These are phyloP conservation scores for Stomorhina lunata DNA, from an alignment of 2,888 invertebrate species.

Conservation along the genomic window DNA sequence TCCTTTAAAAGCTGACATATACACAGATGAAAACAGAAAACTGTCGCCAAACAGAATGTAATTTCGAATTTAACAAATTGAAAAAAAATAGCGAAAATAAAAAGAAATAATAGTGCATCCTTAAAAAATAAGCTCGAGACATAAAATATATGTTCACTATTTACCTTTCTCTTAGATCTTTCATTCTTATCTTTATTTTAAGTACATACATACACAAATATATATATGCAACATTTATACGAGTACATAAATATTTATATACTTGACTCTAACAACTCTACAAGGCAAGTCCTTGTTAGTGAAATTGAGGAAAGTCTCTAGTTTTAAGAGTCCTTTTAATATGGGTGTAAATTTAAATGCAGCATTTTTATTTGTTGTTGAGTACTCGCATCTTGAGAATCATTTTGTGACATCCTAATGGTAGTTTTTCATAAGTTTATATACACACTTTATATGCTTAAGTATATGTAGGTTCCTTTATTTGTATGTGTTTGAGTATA, in stretches of 20 bases:
- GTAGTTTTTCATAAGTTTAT: not conserved
- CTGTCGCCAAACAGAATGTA: constrained; percentile 69
- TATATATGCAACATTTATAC: not conserved
- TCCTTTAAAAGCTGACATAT: not conserved
- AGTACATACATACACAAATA: constrained; percentile 18
- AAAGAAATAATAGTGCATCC: constrained; percentile 57
- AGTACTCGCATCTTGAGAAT: constrained; percentile 11
- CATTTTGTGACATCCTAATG: constrained; percentile 49
- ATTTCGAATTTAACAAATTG: constrained; percentile 78
- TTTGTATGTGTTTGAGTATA: constrained; percentile 19
- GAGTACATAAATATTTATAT: not conserved
- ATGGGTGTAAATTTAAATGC: constrained; percentile 50
- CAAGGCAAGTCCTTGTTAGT: not conserved
- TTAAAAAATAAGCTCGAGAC: constrained; percentile 15
- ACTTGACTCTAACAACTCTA: not conserved
- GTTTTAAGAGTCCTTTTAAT: not conserved
- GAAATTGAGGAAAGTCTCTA: not conserved
- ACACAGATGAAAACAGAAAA: constrained; percentile 58
- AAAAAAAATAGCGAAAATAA: constrained; percentile 69
- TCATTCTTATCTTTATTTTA: not conserved
- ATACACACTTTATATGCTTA: not conserved
- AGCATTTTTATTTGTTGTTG: constrained; percentile 63
- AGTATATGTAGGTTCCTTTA: constrained; percentile 36
- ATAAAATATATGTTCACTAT: too few relatives aligned
- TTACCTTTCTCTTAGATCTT: too few relatives aligned